Evolutionary conservation across 2,113 vertebrate species (phyloP).

Genomic region (Podarcis muralis): DNA sequence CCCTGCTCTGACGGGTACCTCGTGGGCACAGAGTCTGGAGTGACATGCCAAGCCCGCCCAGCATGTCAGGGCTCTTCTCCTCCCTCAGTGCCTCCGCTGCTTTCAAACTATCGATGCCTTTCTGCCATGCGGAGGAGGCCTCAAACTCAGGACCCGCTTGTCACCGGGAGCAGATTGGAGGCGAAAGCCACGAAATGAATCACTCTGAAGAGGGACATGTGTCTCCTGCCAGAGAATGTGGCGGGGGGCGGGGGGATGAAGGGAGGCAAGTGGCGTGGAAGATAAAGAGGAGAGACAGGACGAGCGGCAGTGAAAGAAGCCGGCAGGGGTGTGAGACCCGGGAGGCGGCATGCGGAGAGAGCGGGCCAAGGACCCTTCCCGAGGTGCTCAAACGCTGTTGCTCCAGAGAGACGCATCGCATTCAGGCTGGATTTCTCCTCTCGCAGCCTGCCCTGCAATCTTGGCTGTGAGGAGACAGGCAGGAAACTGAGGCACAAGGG

Average conservation of each 20-base stretch:
- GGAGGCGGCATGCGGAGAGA: neutral
- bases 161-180: conserved; percentile 23
- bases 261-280: neutral
- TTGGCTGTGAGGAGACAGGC: fast-evolving
- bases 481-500: neutral
- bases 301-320: neutral
- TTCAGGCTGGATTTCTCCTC: neutral
- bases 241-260: neutral
- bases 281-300: conserved; percentile 33
- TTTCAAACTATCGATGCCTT: neutral
- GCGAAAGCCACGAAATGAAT: conserved; percentile 52
- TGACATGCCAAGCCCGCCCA: conserved; percentile 59
- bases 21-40: conserved; percentile 52
- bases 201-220: conserved; percentile 67
- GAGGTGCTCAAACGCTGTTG: neutral
- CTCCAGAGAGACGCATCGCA: neutral
- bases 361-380: neutral
- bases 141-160: conserved; percentile 40
- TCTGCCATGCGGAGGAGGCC: conserved; percentile 68
- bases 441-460: neutral
- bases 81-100: neutral
- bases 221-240: conserved; percentile 69
- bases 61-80: conserved; percentile 8
- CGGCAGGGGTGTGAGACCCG: neutral
- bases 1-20: conserved; percentile 61